A percentile compares a stretch with the other conserved stretches of the same genome.
Evolutionary conservation across 2,113 vertebrate genomes (phyloP).

Genomic region (Puma concolor): DNA sequence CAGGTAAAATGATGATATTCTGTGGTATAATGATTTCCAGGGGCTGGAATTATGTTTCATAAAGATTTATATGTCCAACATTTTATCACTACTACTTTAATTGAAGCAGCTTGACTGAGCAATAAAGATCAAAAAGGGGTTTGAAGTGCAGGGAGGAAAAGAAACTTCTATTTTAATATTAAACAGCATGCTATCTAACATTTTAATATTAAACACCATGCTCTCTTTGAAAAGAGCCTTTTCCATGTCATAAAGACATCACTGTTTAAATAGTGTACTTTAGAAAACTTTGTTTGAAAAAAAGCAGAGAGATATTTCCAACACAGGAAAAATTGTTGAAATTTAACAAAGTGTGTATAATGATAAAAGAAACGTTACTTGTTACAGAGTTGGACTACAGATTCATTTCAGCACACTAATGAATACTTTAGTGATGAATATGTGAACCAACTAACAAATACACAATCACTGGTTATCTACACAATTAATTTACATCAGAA

Average conservation of each 20-base stretch:
- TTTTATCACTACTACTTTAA: conserved; percentile 71
- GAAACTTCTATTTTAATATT: conserved; percentile 73
- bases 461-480: background rate
- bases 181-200: background rate
- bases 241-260: conserved; percentile 52
- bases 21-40: conserved; percentile 93
- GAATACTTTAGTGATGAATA: conserved; percentile 17
- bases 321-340: conserved; percentile 76
- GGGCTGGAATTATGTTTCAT: conserved; percentile 87
- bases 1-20: conserved; percentile 96
- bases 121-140: conserved; percentile 68
- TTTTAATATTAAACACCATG: conserved; percentile 53
- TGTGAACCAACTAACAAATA: conserved; percentile 14
- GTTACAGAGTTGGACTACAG: conserved; percentile 52
- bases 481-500: conserved; percentile 37
- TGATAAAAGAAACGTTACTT: conserved; percentile 61
- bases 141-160: conserved; percentile 75
- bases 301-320: conserved; percentile 66
- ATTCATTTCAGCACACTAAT: conserved; percentile 36
- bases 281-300: conserved; percentile 51
- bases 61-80: conserved; percentile 76
- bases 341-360: conserved; percentile 18
- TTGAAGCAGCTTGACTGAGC: conserved; percentile 62
- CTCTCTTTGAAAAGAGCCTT: conserved; percentile 62
- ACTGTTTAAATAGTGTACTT: conserved; percentile 33